Base-by-base conservation (phyloP, 2,113 vertebrate genomes). In the Drymodes brunneopygia region DNA sequence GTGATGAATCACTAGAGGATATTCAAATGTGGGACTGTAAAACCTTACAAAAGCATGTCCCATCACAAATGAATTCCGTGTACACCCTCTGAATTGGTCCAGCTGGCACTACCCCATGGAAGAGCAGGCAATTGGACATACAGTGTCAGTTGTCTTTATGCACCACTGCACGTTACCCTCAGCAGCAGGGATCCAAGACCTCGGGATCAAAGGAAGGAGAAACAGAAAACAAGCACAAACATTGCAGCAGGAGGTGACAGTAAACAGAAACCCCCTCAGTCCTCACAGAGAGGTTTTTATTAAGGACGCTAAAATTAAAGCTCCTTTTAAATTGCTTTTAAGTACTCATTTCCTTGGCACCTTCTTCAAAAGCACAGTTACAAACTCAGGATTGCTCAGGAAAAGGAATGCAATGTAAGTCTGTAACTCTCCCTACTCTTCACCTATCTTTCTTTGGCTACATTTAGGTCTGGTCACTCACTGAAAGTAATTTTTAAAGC, bases 231-330 rank as follows among this genome's bases (percentile, higher is more conserved):
- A 92, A 93, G 88, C 56, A 79, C 67, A 66, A 38, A 71, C 93
- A 78, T 28, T 90, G 82, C 92, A 93, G 96, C 82, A 86, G 88
- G 90, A 96, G 90, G 83, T 91, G 95, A 94, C 80, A 86, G 88
- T 67, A 96, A 96, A 95, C 85, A 95, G 92, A 95, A 95, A 88
- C 60, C 48, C 71, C 53, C 75, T 93, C 60, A 81, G 67, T 88
- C 56, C 71, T 92, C 85, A 93, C 66, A 92, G 79, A 86, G 67
- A 81, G 51, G 47, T 92, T 95, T 96, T 88, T 87, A 86, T 93
- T 94, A 92, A 70, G 60, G 61, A 84, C 0, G 11, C 71, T 94
- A 96, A 94, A 95, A 95, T 94, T 92, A 90, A 93, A 86, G 88
- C 47, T 86, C 81, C 84, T 95, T 95, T 95, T 83, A 95, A 79